A percentile compares a stretch with the other conserved stretches of the same genome.
Evolutionary conservation across 2,888 invertebrate species (phyloP).

Genomic region (Pedicia rivosa): DNA sequence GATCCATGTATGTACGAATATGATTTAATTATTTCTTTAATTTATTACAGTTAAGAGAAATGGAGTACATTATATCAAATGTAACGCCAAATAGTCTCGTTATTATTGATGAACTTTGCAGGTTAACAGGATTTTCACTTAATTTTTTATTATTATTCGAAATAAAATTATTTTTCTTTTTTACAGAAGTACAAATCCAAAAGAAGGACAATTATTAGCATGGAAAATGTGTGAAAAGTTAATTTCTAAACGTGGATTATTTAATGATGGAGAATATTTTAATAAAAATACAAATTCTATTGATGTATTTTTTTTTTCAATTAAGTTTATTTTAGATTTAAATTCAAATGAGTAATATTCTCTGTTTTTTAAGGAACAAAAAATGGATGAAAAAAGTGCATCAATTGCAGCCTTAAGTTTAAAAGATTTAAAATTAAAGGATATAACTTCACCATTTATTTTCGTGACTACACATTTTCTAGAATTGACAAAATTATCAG

Average conservation of each 20-base stretch:
- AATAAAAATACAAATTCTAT: neutral
- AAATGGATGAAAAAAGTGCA: too few species aligned
- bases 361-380: too few species aligned
- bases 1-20: neutral
- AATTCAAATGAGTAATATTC: too few species aligned
- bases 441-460: conserved; percentile 34
- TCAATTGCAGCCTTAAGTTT: neutral
- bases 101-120: conserved; percentile 76
- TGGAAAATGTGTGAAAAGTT: conserved; percentile 66
- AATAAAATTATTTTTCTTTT: conserved; percentile 1
- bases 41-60: too few species aligned
- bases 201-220: conserved; percentile 68
- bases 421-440: conserved; percentile 6
- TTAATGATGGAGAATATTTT: conserved; percentile 7
- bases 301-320: too few species aligned
- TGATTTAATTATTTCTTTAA: conserved; percentile 33
- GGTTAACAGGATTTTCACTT: too few species aligned
- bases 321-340: too few species aligned
- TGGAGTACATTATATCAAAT: conserved; percentile 61
- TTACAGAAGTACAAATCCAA: conserved; percentile 50
- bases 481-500: conserved; percentile 44
- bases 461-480: conserved; percentile 58
- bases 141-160: neutral
- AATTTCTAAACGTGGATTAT: conserved; percentile 32
- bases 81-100: conserved; percentile 60